Base-by-base conservation (phyloP, 2,113 vertebrate species). In the Xyliphius kryptos region DNA sequence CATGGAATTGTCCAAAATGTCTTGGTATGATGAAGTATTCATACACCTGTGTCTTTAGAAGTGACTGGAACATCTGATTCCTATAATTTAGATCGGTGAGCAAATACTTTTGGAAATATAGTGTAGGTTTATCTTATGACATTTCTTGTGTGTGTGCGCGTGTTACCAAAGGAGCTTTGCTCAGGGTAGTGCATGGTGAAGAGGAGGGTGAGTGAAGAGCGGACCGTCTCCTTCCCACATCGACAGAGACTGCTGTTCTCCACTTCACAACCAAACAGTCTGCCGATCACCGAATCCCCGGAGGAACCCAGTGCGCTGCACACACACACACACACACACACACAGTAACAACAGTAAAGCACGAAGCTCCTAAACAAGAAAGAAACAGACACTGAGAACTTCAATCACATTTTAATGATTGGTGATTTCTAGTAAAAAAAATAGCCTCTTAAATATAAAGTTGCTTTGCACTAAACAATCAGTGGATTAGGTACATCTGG, bases 231-330 rank as follows among this genome's bases (percentile, higher is more conserved):
- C 41, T 97, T 97, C 48, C 94, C 94, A 9, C 96, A 99, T 75
- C 96, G 94, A 69, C 96, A 99, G 75, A 96, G 78, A 80, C 96
- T 99, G 83, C 95, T 97, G 84, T 99, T 99, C 82, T 99, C 95
- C 74, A 99, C 90, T 74, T 98, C 95, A 12, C 93, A 97, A 50
- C 94, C 95, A 75, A 97, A 99, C 51, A 98, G 86, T 73, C 93
- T 91, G 54, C 94, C 92, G 0, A 97, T 92, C 40, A 87, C 89
- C 0, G 95, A 98, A 73, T 89, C 95, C 54, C 90, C 89, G 0
- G 94, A 87, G 6, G 92, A 95, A 50, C 93, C 90, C 59, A 93
- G 86, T 26, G 79, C 86, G 78, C 92, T 91, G 76, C 19, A 60
- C 32, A 58, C 11, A 70, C 2, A n/a, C 53, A 69, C 65, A 47